Conservation (phyloP, 2,113 vertebrate species). For the Mola mola region DNA sequence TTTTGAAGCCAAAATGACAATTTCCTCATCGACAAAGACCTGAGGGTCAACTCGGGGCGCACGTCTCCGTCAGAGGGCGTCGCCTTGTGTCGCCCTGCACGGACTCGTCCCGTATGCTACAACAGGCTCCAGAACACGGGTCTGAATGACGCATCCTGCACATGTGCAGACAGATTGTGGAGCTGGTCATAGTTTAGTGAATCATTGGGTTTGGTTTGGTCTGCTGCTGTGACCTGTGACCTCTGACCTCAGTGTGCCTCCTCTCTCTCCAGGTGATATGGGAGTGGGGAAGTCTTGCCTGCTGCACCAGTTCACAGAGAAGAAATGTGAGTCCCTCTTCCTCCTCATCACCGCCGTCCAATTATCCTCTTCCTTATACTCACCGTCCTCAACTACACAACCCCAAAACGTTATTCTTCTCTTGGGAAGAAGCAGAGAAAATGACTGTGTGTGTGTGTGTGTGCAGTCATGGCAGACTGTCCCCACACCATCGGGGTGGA, state of each 20-base stretch:
- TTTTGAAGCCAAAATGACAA: too few relatives aligned
- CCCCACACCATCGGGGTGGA: constrained; percentile 99
- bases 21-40: too few relatives aligned
- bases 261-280: constrained; percentile 91
- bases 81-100: too few relatives aligned
- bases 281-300: constrained; percentile 98
- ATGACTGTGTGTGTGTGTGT: not conserved
- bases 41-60: too few relatives aligned
- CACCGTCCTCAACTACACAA: too few relatives aligned
- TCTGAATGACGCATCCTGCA: too few relatives aligned
- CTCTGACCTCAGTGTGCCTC: not conserved
- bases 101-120: too few relatives aligned
- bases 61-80: too few relatives aligned
- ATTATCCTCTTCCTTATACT: not conserved
- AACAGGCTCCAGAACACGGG: too few relatives aligned
- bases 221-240: not conserved
- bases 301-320: constrained; percentile 98
- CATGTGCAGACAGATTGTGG: too few relatives aligned
- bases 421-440: not conserved
- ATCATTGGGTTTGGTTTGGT: not conserved
- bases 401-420: not conserved
- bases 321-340: constrained; percentile 89
- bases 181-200: not conserved
- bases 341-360: not conserved
- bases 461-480: constrained; percentile 97